Evolutionary conservation across 2,797 vertebrate species (phyloP).

Genomic region (Eospalax fontanierii): DNA sequence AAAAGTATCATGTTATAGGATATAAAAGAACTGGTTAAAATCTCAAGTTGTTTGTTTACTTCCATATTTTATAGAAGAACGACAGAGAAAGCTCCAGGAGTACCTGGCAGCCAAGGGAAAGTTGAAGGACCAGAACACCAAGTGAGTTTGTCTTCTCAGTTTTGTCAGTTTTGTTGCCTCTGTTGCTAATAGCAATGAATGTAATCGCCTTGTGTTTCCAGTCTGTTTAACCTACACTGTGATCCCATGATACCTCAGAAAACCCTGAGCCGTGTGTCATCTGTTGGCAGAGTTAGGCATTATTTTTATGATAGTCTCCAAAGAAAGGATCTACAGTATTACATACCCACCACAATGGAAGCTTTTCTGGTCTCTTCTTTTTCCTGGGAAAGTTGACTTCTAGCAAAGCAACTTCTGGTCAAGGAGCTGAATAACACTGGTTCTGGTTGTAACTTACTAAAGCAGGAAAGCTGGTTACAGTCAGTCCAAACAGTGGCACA

Average conservation of each 20-base stretch:
- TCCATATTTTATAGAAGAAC: conserved; percentile 88
- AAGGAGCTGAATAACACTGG: neutral
- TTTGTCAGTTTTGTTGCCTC: neutral
- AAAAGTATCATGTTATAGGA: conserved; percentile 33
- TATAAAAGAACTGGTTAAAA: conserved; percentile 22
- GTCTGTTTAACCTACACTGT: neutral
- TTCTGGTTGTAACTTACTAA: neutral
- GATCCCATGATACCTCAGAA: neutral
- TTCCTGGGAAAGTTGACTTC: neutral
- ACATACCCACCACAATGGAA: neutral
- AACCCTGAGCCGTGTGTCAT: neutral
- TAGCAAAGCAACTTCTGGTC: neutral
- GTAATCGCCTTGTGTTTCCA: neutral
- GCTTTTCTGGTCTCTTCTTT: neutral
- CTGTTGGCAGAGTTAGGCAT: conserved; percentile 20
- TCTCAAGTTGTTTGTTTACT: neutral
- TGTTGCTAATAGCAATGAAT: neutral
- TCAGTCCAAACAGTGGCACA: neutral
- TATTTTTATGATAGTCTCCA: neutral
- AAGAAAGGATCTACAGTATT: neutral
- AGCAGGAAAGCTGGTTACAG: neutral
- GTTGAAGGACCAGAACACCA: conserved; percentile 87
- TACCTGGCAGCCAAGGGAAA: conserved; percentile 90
- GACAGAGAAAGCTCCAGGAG: conserved; percentile 90
- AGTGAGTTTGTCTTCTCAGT: conserved; percentile 88